A percentile compares a stretch with the other conserved stretches of the same genome.
phyloP scores from a whole-genome alignment of 1,140 invertebrate genomes.

The Ectropis grisescens region DNA sequence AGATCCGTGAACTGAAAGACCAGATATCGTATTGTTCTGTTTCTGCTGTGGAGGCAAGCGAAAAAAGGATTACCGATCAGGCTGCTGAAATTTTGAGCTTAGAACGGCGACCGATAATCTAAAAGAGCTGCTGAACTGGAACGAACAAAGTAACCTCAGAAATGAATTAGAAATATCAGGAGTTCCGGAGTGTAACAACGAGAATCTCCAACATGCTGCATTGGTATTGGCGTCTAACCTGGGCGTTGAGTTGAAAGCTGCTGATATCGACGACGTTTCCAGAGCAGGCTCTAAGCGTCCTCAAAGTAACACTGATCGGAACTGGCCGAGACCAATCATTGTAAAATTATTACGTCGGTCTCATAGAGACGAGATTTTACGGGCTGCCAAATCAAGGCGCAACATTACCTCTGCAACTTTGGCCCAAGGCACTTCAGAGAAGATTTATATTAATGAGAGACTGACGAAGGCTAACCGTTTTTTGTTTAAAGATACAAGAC shows the following conservation, averaged over 20 bases:
- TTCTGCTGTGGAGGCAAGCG: too few species aligned
- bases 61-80: too few species aligned
- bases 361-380: not conserved
- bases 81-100: too few species aligned
- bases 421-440: not conserved
- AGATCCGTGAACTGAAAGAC: not conserved
- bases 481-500: not conserved
- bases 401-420: not conserved
- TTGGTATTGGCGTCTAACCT: not conserved
- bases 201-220: not conserved
- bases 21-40: too few species aligned
- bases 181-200: not conserved
- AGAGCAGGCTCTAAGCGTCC: not conserved
- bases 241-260: not conserved
- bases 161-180: not conserved
- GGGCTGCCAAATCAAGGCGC: not conserved
- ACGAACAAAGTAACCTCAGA: not conserved
- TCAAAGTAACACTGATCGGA: too few species aligned
- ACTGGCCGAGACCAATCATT: not conserved
- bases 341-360: not conserved
- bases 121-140: too few species aligned
- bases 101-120: too few species aligned
- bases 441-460: not conserved
- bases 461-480: not conserved
- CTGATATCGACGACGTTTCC: not conserved